Base-by-base conservation (phyloP, 2,888 invertebrate genomes). In the Sinhomidia bicolor region DNA sequence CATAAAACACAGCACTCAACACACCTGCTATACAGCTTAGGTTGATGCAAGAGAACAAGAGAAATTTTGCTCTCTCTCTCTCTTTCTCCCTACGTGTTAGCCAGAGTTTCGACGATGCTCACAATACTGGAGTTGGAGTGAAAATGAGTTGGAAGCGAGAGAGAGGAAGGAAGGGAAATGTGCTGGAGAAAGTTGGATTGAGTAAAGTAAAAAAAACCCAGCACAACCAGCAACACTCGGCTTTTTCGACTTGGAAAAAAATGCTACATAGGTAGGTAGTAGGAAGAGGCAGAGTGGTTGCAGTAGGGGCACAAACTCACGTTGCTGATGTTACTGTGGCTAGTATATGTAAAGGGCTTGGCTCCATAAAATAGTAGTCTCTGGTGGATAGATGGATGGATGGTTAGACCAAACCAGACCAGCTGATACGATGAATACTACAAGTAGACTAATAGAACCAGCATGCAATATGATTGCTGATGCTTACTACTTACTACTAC, bases 101-200 rank as follows among this genome's bases (percentile, higher is more conserved):
- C 14, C 54, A 5, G 6, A 17, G 54, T 12, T n/a, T 7, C 1
- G 17, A 17, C 4, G 68, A 68, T 68, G 68, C 68, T 68, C n/a
- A 68, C 68, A 68, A 68, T 36, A 17, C 36, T 68, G 36, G 68
- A 68, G 68, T 68, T 68, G 36, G 68, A 68, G 68, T 32, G 17
- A 68, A 41, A 68, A 41, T 68, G 68, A 68, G 41, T 36, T 36
- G 36, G 36, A 68, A 36, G 36, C 7, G 68, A 17, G 68, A 17
- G 41, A 68, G 41, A 68, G 68, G 68, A 68, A 68, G 41, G 68
- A n/a, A n/a, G n/a, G n/a, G n/a, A n/a, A n/a, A n/a, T n/a, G n/a
- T n/a, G n/a, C n/a, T n/a, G n/a, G n/a, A n/a, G n/a, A n/a, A n/a
- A n/a, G n/a, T n/a, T n/a, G n/a, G n/a, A n/a, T n/a, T 68, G 36